phyloP scores from a whole-genome alignment of 2,888 invertebrate genomes.

The Bibio marci region DNA sequence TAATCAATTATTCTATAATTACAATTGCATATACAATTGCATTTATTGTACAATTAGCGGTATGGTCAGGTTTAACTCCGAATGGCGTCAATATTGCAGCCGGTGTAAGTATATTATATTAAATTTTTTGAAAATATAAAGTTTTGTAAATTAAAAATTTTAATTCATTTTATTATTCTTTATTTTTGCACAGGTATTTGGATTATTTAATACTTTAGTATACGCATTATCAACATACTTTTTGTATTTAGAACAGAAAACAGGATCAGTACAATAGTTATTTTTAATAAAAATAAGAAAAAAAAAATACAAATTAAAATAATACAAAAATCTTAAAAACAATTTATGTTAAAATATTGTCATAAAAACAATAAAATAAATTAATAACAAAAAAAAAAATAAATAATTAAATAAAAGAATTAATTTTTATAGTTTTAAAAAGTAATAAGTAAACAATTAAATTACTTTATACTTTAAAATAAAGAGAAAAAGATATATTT shows the following conservation, averaged over 20 bases:
- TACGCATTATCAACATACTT: slow-evolving; percentile 64
- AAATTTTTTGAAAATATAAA: slow-evolving; percentile 6
- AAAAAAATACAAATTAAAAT: too few species aligned
- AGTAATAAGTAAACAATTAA: too few species aligned
- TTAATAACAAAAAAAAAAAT: too few species aligned
- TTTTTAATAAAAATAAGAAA: too few species aligned
- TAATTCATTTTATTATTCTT: slow-evolving; percentile 4
- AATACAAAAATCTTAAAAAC: too few species aligned
- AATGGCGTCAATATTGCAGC: slow-evolving; percentile 49
- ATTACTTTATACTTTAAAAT: too few species aligned
- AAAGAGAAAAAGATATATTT: too few species aligned
- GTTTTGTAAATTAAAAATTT: background rate
- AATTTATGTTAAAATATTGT: too few species aligned
- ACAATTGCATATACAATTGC: slow-evolving; percentile 59
- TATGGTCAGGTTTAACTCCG: slow-evolving; percentile 30
- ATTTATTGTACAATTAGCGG: slow-evolving; percentile 60
- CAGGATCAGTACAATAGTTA: slow-evolving; percentile 19
- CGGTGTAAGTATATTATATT: slow-evolving; percentile 42
- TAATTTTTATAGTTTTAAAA: too few species aligned
- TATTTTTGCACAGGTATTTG: slow-evolving; percentile 47
- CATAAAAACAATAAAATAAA: too few species aligned
- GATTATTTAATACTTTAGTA: slow-evolving; percentile 61
- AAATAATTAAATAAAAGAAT: too few species aligned
- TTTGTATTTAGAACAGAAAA: slow-evolving; percentile 55
- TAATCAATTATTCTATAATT: slow-evolving; percentile 54